Conservation (phyloP, 2,113 vertebrate species). For the Illadopsis cleaveri region DNA sequence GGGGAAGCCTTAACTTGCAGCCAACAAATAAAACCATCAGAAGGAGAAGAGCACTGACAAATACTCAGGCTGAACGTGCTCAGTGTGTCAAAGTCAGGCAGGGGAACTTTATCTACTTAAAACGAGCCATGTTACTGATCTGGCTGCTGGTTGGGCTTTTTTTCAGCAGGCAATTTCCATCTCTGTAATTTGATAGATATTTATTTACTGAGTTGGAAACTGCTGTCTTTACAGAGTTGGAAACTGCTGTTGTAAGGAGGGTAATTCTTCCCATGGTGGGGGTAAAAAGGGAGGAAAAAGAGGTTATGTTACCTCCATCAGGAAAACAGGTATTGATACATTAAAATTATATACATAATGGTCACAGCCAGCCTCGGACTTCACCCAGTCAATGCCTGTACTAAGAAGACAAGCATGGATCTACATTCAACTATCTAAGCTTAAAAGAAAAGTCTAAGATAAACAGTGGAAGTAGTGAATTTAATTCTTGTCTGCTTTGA, state of each 20-base stretch:
- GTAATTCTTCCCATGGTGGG: background rate
- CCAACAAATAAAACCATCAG: background rate
- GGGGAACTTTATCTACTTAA: background rate
- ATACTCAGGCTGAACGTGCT: background rate
- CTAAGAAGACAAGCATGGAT: background rate
- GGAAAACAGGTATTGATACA: background rate
- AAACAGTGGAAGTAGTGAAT: background rate
- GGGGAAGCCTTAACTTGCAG: conserved; percentile 35
- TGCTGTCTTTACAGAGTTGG: background rate
- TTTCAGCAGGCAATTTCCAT: background rate
- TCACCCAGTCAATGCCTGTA: background rate
- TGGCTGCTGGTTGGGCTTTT: background rate
- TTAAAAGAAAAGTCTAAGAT: background rate
- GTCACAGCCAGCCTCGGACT: background rate
- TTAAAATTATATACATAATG: background rate
- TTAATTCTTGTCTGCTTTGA: background rate
- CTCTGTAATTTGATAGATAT: background rate
- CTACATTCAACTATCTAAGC: background rate
- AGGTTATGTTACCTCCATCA: background rate
- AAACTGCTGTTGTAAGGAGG: background rate
- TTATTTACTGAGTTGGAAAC: background rate
- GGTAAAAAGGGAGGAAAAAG: rapidly evolving
- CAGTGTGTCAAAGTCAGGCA: background rate
- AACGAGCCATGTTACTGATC: background rate
- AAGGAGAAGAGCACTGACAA: conserved; percentile 25